Conservation (phyloP, 2,797 vertebrate species). For the Emydoidea blandingii region DNA sequence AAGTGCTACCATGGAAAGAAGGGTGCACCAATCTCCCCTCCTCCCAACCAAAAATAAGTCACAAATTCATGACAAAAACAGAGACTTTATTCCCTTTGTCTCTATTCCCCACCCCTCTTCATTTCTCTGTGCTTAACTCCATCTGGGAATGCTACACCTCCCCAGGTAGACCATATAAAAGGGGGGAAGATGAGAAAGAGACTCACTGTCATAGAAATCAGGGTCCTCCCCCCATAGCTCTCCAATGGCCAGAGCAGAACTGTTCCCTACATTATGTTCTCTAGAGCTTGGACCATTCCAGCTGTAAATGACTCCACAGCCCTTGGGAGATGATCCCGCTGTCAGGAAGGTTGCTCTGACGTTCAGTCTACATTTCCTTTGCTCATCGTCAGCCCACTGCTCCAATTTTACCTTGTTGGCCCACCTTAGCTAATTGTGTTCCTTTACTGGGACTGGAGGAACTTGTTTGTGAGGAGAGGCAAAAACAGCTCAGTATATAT, state of each 20-base stretch:
- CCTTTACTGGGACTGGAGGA: background rate
- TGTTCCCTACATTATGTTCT: background rate
- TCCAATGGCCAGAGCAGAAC: background rate
- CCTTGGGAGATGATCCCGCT: background rate
- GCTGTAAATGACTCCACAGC: background rate
- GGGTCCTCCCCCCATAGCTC: fast-evolving
- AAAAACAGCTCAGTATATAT: no score
- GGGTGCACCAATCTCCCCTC: background rate
- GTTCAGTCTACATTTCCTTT: background rate
- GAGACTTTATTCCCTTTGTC: fast-evolving
- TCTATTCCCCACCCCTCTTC: background rate
- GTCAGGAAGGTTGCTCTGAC: background rate
- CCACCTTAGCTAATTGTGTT: background rate
- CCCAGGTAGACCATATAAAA: background rate
- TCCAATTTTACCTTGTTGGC: background rate
- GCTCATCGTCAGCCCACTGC: background rate
- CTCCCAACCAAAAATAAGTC: background rate
- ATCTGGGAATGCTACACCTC: background rate
- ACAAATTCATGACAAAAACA: background rate
- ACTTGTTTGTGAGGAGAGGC: no score
- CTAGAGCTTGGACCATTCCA: background rate
- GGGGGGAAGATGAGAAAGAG: background rate
- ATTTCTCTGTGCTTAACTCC: fast-evolving
- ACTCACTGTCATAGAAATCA: background rate
- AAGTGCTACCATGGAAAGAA: background rate